Conservation (phyloP, 2,797 vertebrate species). For the Xenops minutus region DNA sequence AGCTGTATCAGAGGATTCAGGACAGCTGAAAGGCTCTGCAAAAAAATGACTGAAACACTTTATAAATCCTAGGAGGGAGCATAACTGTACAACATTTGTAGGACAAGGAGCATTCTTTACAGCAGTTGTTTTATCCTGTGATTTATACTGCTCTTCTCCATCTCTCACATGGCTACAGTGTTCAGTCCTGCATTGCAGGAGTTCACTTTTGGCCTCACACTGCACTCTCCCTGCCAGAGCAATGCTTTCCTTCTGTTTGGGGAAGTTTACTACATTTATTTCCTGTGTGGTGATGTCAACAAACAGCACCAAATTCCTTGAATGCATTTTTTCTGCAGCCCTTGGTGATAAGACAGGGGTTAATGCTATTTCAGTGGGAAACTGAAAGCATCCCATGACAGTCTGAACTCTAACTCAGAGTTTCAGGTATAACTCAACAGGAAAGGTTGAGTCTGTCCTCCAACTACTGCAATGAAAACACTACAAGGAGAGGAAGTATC, state of each 20-base stretch:
- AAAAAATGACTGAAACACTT: constrained; percentile 35
- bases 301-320: not conserved
- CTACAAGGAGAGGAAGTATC: not conserved
- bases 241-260: not conserved
- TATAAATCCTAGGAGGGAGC: constrained; percentile 51
- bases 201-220: constrained; percentile 21
- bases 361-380: not conserved
- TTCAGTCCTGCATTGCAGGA: constrained; percentile 17
- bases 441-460: not conserved
- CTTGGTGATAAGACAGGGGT: not conserved
- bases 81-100: constrained; percentile 20
- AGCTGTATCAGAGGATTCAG: constrained; percentile 7
- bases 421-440: not conserved
- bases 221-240: not conserved
- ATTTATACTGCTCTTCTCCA: constrained; percentile 37
- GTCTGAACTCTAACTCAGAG: not conserved
- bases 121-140: constrained; percentile 16
- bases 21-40: constrained; percentile 8
- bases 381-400: not conserved
- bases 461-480: not conserved
- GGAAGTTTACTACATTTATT: not conserved
- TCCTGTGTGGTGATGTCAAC: not conserved
- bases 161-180: not conserved
- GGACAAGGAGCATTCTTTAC: constrained; percentile 45
- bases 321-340: not conserved